Conservation (phyloP, 2,797 vertebrate species). For the Aphelocoma californica region DNA sequence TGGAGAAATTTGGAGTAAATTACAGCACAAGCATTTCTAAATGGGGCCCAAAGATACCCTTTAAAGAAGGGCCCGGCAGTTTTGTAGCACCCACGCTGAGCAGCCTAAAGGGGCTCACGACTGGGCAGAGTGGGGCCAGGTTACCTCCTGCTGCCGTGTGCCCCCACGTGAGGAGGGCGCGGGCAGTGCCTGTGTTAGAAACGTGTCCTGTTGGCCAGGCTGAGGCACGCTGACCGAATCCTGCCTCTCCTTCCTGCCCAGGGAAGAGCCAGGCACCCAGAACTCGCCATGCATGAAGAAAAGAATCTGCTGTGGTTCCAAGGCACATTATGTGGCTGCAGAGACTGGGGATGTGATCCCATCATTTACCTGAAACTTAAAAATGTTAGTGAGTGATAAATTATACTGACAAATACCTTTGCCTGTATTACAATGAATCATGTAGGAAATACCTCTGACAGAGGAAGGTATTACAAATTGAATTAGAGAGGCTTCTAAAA, state of each 20-base stretch:
- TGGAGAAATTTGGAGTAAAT: background rate
- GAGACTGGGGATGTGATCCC: background rate
- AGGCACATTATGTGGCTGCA: background rate
- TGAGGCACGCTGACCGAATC: fast-evolving
- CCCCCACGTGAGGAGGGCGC: fast-evolving
- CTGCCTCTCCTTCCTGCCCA: background rate
- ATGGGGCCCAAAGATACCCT: fast-evolving
- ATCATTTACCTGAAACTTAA: background rate
- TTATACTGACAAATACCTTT: background rate
- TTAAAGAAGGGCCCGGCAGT: background rate
- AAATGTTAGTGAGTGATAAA: background rate
- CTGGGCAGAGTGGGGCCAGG: fast-evolving
- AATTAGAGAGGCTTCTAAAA: background rate
- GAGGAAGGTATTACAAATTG: background rate
- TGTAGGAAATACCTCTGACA: background rate
- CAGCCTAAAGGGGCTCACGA: background rate
- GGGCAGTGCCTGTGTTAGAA: fast-evolving
- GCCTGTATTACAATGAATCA: background rate
- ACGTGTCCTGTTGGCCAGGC: background rate
- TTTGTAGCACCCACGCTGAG: background rate
- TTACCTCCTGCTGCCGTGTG: background rate
- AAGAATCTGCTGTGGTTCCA: background rate
- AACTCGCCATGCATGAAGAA: fast-evolving
- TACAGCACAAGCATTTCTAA: background rate
- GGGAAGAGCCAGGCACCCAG: background rate